These are phyloP conservation scores for Callospermophilus lateralis DNA, from an alignment of 2,113 vertebrate species.

Conservation along the genomic window DNA sequence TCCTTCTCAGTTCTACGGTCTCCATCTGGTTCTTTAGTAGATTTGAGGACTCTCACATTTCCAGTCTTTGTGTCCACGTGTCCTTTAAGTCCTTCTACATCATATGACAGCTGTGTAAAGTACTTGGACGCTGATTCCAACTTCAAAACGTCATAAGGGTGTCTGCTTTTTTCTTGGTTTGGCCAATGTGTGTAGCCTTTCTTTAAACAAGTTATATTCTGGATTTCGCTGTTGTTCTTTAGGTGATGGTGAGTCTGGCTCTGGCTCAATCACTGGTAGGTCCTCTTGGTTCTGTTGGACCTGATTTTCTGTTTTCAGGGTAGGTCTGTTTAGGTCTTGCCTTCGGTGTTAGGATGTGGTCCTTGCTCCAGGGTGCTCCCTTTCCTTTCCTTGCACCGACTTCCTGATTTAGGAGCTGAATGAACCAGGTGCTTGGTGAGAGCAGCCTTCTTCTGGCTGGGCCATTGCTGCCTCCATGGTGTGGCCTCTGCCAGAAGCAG, in stretches of 20 bases:
- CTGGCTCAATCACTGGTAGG: background rate
- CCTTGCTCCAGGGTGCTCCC: background rate
- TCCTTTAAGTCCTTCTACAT: background rate
- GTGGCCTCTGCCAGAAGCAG: too few relatives aligned
- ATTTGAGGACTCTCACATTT: background rate
- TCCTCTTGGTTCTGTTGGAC: background rate
- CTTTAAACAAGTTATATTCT: background rate
- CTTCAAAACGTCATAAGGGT: background rate
- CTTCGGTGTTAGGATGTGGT: background rate
- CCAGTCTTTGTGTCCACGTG: background rate
- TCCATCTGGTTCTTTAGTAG: background rate
- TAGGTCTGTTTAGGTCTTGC: background rate
- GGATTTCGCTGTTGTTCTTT: background rate
- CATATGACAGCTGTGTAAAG: background rate
- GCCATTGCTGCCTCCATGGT: fast-evolving
- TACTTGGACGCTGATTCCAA: background rate
- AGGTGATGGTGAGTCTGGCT: background rate
- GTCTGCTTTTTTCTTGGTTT: background rate
- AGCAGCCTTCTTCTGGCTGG: background rate
- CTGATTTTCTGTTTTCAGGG: background rate
- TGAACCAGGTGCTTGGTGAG: background rate
- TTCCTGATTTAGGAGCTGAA: background rate
- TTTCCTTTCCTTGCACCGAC: background rate
- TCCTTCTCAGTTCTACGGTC: background rate
- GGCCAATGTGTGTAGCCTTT: background rate